Percentiles rank a stretch among this genome's conserved stretches.
These are phyloP conservation scores for Agrochola lota DNA, from an alignment of 2,888 invertebrate genomes.

Conservation along the genomic window DNA sequence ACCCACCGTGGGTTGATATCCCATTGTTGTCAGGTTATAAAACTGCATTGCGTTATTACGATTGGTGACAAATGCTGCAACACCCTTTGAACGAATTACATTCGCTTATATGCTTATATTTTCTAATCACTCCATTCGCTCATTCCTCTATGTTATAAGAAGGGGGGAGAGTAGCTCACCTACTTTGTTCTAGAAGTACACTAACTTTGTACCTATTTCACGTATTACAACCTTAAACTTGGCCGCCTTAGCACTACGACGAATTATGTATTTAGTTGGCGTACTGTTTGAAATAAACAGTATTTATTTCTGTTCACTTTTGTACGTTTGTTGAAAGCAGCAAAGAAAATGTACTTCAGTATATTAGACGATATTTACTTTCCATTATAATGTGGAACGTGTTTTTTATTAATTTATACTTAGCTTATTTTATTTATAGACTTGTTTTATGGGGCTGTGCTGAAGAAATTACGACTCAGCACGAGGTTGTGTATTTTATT, in stretches of 20 bases:
- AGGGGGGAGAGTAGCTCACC: conserved; percentile 57
- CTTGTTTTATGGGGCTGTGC: not conserved
- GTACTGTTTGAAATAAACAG: conserved; percentile 55
- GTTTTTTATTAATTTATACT: conserved; percentile 19
- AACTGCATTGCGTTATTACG: not conserved
- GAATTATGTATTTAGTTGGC: conserved; percentile 64
- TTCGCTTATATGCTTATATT: not conserved
- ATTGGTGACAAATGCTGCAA: not conserved
- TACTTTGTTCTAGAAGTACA: conserved; percentile 68
- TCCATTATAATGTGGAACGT: conserved; percentile 10
- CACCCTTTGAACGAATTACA: not conserved
- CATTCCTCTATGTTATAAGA: conserved; percentile 5
- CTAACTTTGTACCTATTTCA: conserved; percentile 73
- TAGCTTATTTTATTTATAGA: conserved; percentile 1
- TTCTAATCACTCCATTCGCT: conserved; percentile 18
- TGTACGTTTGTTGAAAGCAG: conserved; percentile 37
- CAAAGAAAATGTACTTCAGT: conserved; percentile 28
- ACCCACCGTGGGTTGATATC: not conserved
- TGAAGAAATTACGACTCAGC: not conserved
- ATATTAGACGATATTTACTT: conserved; percentile 22
- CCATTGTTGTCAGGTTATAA: no score
- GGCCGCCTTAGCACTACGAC: conserved; percentile 57
- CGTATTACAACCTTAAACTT: conserved; percentile 70
- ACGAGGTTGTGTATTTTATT: not conserved
- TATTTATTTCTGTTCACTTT: conserved; percentile 57